Base-by-base conservation (phyloP, 1,140 invertebrate genomes). In the Penaeus indicus region DNA sequence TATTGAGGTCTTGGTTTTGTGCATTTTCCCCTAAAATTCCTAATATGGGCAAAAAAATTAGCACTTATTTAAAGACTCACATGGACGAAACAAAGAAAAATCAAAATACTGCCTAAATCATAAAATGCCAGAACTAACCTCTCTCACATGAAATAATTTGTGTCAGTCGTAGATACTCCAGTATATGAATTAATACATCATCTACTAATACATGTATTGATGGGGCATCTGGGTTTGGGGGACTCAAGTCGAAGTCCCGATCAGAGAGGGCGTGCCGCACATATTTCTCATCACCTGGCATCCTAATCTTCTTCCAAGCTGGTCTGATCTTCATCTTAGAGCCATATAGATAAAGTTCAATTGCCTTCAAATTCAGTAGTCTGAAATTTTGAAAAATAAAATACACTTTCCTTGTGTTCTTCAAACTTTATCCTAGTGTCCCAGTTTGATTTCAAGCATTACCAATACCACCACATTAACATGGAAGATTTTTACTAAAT, bases 261-360 rank as follows among this genome's bases (percentile, higher is more conserved):
- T 84, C 86, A 62, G 86, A 79, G 21, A 88, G 25, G 18, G 64
- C 25, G 22, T 25, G 79, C 8, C 86, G 80, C 3, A 77, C 69
- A 77, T 82, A 88, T 38, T 83, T 42, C 38, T 88, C 42, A 47
- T 88, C 79, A 18, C 86, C 86, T n/a, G 86, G 86, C 25, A 88
- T 16, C 32, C 19, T 25, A 22, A 83, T 54, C 42, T 60, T 67
- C 25, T 88, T 88, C 60, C 22, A 75, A 7, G 86, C 86, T n/a
- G 54, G 80, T 75, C n/a, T 69, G 54, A 88, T 83, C 19, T 62
- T 38, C 64, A 83, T 75, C 22, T 83, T 1, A 10, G 63, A 81
- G 3, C 86, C 86, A 60, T 62, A 77, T 7, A 88, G 27, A 21
- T 84, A 88, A 19, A 13, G n/a, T 64, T 88, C 60, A 32, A 67